These are phyloP conservation scores for Dicroscelio sp. DNA, from an alignment of 2,888 invertebrate species.

Conservation along the genomic window DNA sequence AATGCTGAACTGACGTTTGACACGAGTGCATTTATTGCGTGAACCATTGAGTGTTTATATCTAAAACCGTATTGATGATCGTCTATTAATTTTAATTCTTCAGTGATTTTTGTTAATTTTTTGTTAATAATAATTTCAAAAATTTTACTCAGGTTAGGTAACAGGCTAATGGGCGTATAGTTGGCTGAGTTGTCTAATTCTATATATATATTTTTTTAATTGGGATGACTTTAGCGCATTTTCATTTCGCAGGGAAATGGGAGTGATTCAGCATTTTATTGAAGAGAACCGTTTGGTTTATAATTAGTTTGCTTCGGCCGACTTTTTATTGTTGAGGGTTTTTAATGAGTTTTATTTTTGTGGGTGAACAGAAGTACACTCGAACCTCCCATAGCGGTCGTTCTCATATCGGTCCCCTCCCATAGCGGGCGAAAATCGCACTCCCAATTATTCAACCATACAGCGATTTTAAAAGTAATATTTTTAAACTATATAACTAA, in stretches of 20 bases:
- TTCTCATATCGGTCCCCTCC: no score
- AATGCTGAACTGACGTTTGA: neutral
- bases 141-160: slow-evolving; percentile 63
- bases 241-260: slow-evolving; percentile 70
- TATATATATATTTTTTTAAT: slow-evolving; percentile 62
- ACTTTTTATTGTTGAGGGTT: slow-evolving; percentile 56
- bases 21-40: neutral
- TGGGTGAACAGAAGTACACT: slow-evolving; percentile 4
- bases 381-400: no score
- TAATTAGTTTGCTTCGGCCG: slow-evolving; percentile 56
- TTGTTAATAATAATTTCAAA: slow-evolving; percentile 43
- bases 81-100: neutral
- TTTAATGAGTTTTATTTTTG: neutral
- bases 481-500: no score
- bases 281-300: slow-evolving; percentile 49
- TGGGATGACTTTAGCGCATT: slow-evolving; percentile 66
- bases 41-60: neutral
- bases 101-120: neutral
- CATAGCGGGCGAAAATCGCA: no score
- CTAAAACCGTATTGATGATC: neutral
- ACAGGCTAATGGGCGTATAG: slow-evolving; percentile 80
- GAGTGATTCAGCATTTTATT: slow-evolving; percentile 73
- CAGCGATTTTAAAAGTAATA: no score
- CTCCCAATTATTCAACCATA: no score
- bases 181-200: slow-evolving; percentile 2